These are phyloP conservation scores for Ptilonorhynchus violaceus DNA, from an alignment of 2,113 vertebrate genomes.

Conservation along the genomic window DNA sequence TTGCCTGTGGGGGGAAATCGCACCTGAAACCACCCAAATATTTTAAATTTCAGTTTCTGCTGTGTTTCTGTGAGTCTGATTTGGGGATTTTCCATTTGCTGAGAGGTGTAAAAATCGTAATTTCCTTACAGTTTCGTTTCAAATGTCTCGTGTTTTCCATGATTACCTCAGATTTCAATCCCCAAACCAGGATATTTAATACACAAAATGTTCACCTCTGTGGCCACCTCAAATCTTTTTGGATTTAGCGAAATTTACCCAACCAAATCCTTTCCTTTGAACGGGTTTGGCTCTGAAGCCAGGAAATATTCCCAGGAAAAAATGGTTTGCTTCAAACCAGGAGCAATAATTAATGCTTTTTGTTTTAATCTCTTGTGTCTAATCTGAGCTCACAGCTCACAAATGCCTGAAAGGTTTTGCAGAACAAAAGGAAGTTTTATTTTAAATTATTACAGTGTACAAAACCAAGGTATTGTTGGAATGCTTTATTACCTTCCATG, in stretches of 20 bases:
- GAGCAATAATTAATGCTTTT: not conserved
- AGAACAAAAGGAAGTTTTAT: not conserved
- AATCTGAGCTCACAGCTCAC: not conserved
- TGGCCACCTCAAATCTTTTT: not conserved
- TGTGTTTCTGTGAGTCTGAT: too few species aligned
- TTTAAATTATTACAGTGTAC: not conserved
- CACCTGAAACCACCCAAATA: rapidly evolving
- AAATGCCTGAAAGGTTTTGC: not conserved
- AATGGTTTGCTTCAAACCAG: not conserved
- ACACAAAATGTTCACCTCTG: not conserved
- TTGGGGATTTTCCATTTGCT: not conserved
- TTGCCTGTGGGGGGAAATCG: not conserved
- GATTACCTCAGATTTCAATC: not conserved
- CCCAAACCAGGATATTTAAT: not conserved
- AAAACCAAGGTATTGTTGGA: not conserved
- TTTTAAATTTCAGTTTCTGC: not conserved
- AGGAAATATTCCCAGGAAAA: not conserved
- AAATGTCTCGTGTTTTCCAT: not conserved
- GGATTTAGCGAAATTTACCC: not conserved
- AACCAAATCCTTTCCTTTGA: not conserved
- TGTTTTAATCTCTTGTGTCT: not conserved
- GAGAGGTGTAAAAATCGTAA: not conserved
- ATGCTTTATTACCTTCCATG: not conserved
- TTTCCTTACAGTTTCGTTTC: not conserved
- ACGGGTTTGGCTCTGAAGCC: not conserved